These are phyloP conservation scores for Phymanthus crucifer DNA, from an alignment of 92 coral and sea anemone genomes.

Conservation along the genomic window DNA sequence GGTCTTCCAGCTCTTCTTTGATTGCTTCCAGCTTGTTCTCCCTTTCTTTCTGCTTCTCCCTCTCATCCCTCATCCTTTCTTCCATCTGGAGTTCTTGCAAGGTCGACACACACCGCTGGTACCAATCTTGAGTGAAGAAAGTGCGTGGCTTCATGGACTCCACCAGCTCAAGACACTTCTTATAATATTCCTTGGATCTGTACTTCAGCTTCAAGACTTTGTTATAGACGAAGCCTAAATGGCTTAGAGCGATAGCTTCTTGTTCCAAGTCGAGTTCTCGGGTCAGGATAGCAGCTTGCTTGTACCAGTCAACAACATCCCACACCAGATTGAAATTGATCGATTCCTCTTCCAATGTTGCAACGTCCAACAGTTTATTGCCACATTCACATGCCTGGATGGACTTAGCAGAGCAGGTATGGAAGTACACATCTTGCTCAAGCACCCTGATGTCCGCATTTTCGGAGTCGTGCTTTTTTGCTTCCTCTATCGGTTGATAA, in stretches of 20 bases:
- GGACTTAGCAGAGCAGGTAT: slow-evolving; percentile 73
- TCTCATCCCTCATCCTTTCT: slow-evolving; percentile 59
- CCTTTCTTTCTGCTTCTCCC: slow-evolving; percentile 51
- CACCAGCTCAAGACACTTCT: slow-evolving; percentile 67
- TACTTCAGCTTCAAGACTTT: slow-evolving; percentile 65
- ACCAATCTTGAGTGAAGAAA: slow-evolving; percentile 74
- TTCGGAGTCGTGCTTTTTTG: slow-evolving; percentile 40
- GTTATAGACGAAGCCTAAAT: slow-evolving; percentile 80
- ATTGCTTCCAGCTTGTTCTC: slow-evolving; percentile 60
- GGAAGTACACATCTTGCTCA: slow-evolving; percentile 69
- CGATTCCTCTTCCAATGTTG: slow-evolving; percentile 61
- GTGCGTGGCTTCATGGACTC: slow-evolving; percentile 90
- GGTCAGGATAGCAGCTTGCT: slow-evolving; percentile 73
- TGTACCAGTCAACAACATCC: slow-evolving; percentile 92
- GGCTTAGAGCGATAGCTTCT: slow-evolving; percentile 84
- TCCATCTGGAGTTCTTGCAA: slow-evolving; percentile 28
- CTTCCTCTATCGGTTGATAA: slow-evolving; percentile 82
- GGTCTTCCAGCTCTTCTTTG: slow-evolving; percentile 61
- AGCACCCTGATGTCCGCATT: slow-evolving; percentile 38
- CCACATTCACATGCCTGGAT: slow-evolving; percentile 81
- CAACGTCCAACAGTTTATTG: slow-evolving; percentile 51
- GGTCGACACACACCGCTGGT: slow-evolving; percentile 56
- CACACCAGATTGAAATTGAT: slow-evolving; percentile 69
- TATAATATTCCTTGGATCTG: slow-evolving; percentile 78
- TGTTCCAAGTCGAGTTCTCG: slow-evolving; percentile 82